Evolutionary conservation across 2,113 vertebrate genomes (phyloP).

Genomic region (Indicator maculatus): DNA sequence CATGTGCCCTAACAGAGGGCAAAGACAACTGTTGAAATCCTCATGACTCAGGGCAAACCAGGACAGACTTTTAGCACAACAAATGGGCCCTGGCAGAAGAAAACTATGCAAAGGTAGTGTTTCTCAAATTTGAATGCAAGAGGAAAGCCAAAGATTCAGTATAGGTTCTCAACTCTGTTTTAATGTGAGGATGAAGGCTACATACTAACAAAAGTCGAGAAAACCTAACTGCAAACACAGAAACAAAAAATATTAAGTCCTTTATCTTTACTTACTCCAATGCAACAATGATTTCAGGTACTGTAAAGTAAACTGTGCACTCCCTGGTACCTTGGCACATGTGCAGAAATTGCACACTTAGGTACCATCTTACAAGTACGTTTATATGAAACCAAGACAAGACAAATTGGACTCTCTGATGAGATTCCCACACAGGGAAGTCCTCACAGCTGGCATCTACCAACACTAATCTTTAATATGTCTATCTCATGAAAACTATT

Average conservation of each 20-base stretch:
- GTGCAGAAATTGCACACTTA: not conserved
- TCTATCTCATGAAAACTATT: not conserved
- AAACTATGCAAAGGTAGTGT: not conserved
- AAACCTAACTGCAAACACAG: not conserved
- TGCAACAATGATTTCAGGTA: not conserved
- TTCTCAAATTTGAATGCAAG: not conserved
- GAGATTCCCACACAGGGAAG: accelerated
- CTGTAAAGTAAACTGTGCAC: not conserved
- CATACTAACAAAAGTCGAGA: not conserved
- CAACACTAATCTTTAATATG: not conserved
- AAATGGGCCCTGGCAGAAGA: not conserved
- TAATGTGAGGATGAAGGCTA: not conserved
- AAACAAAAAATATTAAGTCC: not conserved
- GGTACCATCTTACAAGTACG: not conserved
- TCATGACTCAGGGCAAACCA: not conserved
- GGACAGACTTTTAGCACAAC: not conserved
- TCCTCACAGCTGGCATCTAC: not conserved
- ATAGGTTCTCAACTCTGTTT: not conserved
- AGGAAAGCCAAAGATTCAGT: not conserved
- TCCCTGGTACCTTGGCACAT: not conserved
- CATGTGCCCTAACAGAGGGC: not conserved
- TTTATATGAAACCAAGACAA: not conserved
- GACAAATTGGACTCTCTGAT: not conserved
- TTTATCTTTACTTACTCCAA: not conserved
- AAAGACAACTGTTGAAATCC: not conserved